Percentiles rank a stretch among this genome's conserved stretches.
Evolutionary conservation across 1,140 invertebrate genomes (phyloP).

Genomic region (Lucilia cuprina): DNA sequence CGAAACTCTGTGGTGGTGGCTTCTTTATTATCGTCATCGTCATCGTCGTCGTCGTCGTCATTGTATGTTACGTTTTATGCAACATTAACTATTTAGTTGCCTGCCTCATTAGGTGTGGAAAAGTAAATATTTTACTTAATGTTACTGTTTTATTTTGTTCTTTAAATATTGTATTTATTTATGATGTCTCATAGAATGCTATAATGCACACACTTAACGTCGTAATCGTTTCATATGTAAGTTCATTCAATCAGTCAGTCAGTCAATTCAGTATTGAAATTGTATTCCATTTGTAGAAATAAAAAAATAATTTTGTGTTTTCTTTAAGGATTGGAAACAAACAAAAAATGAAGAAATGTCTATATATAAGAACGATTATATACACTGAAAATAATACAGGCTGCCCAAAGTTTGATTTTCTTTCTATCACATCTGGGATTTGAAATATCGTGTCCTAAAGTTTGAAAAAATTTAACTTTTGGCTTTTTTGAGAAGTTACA

Average conservation of each 20-base stretch:
- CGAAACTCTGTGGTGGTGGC: too few species aligned
- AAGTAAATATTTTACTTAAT: constrained; percentile 5
- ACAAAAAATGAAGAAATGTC: background rate
- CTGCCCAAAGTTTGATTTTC: too few species aligned
- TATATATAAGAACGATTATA: too few species aligned
- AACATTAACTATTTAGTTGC: constrained; percentile 21
- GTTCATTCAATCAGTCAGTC: background rate
- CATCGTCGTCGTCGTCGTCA: background rate
- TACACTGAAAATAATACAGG: background rate
- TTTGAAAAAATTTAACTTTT: too few species aligned
- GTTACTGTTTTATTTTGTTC: background rate
- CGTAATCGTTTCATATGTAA: too few species aligned
- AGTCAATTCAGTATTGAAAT: background rate
- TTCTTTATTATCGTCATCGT: background rate
- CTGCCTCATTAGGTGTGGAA: constrained; percentile 31
- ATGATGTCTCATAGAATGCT: background rate
- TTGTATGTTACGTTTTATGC: background rate
- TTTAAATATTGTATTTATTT: background rate
- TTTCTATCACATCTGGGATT: too few species aligned
- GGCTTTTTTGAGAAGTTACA: too few species aligned
- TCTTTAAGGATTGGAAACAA: background rate
- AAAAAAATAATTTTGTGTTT: background rate
- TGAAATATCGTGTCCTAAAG: too few species aligned
- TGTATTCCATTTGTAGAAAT: background rate
- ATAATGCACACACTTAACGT: background rate